Evolutionary conservation across 2,797 vertebrate genomes (phyloP), one percentile per base, ranked within the genome.

Genomic region (Orestias chungarensis): DNA sequence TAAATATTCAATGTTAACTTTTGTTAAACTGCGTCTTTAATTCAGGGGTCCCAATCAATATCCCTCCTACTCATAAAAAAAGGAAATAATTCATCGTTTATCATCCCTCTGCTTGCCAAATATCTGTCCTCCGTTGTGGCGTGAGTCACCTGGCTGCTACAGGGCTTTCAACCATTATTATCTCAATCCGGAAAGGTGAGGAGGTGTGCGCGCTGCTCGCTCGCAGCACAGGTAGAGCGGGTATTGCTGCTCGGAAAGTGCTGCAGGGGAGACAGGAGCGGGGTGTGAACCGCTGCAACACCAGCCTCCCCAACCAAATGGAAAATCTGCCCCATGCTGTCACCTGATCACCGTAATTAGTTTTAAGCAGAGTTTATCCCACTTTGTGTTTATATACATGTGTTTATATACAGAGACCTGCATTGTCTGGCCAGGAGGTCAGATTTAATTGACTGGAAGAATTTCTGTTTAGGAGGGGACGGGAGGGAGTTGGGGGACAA

Each of bases 171-270:
- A 91, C 91, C 89, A 92, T 90, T 90, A 92, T 91, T 90, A 90
- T 90, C 85, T 88, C 83, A 81, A 87, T 89, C 87, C 86, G 86
- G 90, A 91, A 88, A 88, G 80, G 90, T 86, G 89, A 93, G 90
- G 92, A 86, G 91, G 92, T 92, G 92, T 90, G 92, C 85, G 81
- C 78, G 82, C 75, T 82, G 82, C 75, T 80, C 85, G 91, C 96
- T 94, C 93, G 96, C 93, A 71, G 88, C 95, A 94, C 96, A 95
- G 96, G 96, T 96, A 96, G 94, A 95, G 95, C 96, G 91, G 92
- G 96, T 96, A 95, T 93, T 91, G 96, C 95, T 96, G 94, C 96
- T 91, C 87, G 91, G 95, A 95, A 94, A 96, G 95, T 92, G 94
- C 95, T 94, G 93, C 86, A 93, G 90, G 95, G 94, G 89, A 94